Conservation (phyloP, 1,140 invertebrate species). For the Drosophila ananassae region DNA sequence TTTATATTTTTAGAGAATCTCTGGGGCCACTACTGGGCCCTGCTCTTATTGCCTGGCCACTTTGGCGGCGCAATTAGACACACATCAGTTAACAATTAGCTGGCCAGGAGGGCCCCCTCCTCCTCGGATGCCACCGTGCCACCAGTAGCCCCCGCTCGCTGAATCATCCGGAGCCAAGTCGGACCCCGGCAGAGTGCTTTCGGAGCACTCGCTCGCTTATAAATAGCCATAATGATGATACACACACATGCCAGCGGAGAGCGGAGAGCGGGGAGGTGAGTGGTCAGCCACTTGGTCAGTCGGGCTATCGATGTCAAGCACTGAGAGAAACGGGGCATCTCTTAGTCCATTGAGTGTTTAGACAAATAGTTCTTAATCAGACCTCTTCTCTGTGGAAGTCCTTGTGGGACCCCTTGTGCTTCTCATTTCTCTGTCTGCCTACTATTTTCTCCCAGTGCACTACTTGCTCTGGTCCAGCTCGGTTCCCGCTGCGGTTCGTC, state of each 20-base stretch:
- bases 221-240: constrained; percentile 64
- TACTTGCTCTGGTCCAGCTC: constrained; percentile 18
- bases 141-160: background rate
- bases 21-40: constrained; percentile 5
- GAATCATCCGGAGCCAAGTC: constrained; percentile 6
- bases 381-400: too few relatives aligned
- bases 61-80: constrained; percentile 77
- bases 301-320: constrained; percentile 67
- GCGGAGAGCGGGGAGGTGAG: constrained; percentile 4
- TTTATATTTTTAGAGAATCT: background rate
- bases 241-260: background rate
- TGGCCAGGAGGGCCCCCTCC: constrained; percentile 16
- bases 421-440: too few relatives aligned
- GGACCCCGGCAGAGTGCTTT: constrained; percentile 30
- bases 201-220: constrained; percentile 54
- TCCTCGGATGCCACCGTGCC: too few relatives aligned
- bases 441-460: background rate
- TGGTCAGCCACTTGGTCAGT: constrained; percentile 70
- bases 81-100: constrained; percentile 81
- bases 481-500: constrained; percentile 36
- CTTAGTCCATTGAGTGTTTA: too few relatives aligned
- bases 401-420: too few relatives aligned
- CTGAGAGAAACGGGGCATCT: background rate
- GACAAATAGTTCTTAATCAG: too few relatives aligned
- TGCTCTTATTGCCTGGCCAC: constrained; percentile 77